These are phyloP conservation scores for Megamerina dolium DNA, from an alignment of 2,888 invertebrate genomes.

Conservation along the genomic window DNA sequence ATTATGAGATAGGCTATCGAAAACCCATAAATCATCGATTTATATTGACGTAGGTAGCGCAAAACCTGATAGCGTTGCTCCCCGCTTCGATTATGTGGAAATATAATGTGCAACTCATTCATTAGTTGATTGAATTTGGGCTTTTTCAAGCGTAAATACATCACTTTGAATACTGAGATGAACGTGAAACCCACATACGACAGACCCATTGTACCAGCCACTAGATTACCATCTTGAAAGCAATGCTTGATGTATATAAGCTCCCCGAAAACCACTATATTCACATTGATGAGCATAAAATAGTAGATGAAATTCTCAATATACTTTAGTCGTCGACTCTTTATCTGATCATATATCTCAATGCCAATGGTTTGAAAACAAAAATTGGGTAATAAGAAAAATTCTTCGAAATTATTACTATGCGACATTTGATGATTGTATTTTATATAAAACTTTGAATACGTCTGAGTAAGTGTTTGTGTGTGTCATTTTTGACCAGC, in stretches of 20 bases:
- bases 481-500: too few relatives aligned
- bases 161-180: conserved; percentile 24
- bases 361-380: conserved; percentile 34
- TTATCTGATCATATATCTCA: conserved; percentile 24
- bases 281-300: conserved; percentile 24
- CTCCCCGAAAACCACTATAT: conserved; percentile 21
- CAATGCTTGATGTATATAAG: conserved; percentile 20
- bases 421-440: too few relatives aligned
- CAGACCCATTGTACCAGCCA: conserved; percentile 24
- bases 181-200: conserved; percentile 24
- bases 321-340: not conserved
- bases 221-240: conserved; percentile 21
- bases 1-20: conserved; percentile 32
- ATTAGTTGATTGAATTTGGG: conserved; percentile 17
- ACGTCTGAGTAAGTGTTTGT: too few relatives aligned
- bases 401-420: too few relatives aligned
- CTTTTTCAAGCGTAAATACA: conserved; percentile 20
- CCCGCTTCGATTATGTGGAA: conserved; percentile 14
- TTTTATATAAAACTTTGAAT: too few relatives aligned
- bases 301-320: not conserved
- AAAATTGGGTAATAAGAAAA: conserved; percentile 31
- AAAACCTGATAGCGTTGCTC: conserved; percentile 21
- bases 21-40: conserved; percentile 27
- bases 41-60: conserved; percentile 22
- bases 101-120: conserved; percentile 18